Evolutionary conservation across 2,113 vertebrate genomes (phyloP), one percentile per base, ranked within the genome.

Genomic region (Odocoileus hemionus): DNA sequence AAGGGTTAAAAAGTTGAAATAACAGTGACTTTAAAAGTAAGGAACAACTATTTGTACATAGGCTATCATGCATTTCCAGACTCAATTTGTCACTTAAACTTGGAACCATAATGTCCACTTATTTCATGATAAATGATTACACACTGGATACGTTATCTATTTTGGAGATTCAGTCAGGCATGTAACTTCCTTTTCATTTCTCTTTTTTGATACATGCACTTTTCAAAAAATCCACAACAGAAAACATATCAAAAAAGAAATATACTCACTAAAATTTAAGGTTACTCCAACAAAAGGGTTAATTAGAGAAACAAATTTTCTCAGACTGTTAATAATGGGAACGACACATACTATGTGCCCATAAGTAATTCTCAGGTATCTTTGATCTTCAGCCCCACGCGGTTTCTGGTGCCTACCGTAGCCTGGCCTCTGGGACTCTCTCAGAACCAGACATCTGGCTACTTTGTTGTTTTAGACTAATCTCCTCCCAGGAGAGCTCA

Each of bases 381-480:
- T 99, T 99, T 99, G 99, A 99, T 99, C 99, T 99, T 98, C 98
- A 99, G 99, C 99, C 99, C 99, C 99, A 98, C 98, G 99, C 92
- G 99, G 99, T 99, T 99, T 99, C 99, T 99, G 98, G 99, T 99
- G 99, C 99, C 99, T 99, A 99, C 99, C 98, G 98, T 99, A 99
- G 99, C 98, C 99, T 98, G 99, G 99, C 99, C 99, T 99, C 99
- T 99, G 99, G 99, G 99, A 99, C 98, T 98, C 98, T 99, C 99
- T 99, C 99, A 99, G 99, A 99, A 98, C 99, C 99, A 99, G 99
- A 99, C 99, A 99, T 99, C 99, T 99, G 99, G 99, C 99, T 99
- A 99, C 99, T 99, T 99, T 99, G 99, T 99, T 99, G 99, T 99
- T 99, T 99, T 99, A 99, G 99, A 99, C 99, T 99, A 99, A 99